Conservation (phyloP, 1,140 invertebrate genomes). For the Nebria ingens region DNA sequence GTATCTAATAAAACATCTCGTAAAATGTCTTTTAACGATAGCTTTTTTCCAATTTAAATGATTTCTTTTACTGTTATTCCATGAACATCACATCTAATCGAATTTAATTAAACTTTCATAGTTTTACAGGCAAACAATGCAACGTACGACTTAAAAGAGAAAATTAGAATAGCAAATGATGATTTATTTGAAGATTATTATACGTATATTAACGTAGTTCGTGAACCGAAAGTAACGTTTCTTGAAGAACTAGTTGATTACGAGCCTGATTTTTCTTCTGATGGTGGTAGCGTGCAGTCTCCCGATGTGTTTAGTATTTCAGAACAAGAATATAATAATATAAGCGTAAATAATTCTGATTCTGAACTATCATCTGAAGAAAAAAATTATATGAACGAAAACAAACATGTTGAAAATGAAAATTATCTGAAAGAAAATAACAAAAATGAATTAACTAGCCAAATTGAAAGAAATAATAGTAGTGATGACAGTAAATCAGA, state of each 20-base stretch:
- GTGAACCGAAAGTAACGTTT: slow-evolving; percentile 27
- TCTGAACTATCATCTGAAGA: slow-evolving; percentile 12
- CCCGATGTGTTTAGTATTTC: slow-evolving; percentile 24
- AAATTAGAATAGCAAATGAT: slow-evolving; percentile 30
- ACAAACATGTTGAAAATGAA: slow-evolving; percentile 16
- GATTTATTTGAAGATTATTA: slow-evolving; percentile 21
- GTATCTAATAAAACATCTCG: not conserved
- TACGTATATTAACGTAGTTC: slow-evolving; percentile 11
- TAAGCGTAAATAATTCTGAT: slow-evolving; percentile 11
- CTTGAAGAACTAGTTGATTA: slow-evolving; percentile 29
- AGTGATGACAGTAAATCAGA: slow-evolving; percentile 2
- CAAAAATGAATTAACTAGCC: slow-evolving; percentile 10
- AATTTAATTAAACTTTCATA: slow-evolving; percentile 19
- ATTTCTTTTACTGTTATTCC: not conserved
- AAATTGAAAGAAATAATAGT: slow-evolving; percentile 10
- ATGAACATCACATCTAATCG: not conserved
- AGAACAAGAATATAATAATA: slow-evolving; percentile 16
- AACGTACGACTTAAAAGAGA: slow-evolving; percentile 32
- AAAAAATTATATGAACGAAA: slow-evolving; percentile 13
- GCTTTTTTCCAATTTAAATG: not conserved
- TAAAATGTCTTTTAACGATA: not conserved
- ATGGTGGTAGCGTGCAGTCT: slow-evolving; percentile 24
- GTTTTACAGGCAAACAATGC: slow-evolving; percentile 30
- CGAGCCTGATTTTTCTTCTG: slow-evolving; percentile 32
- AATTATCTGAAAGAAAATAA: slow-evolving; percentile 16